Conservation (phyloP, 2,797 vertebrate species). For the Rhinichthys osculus region DNA sequence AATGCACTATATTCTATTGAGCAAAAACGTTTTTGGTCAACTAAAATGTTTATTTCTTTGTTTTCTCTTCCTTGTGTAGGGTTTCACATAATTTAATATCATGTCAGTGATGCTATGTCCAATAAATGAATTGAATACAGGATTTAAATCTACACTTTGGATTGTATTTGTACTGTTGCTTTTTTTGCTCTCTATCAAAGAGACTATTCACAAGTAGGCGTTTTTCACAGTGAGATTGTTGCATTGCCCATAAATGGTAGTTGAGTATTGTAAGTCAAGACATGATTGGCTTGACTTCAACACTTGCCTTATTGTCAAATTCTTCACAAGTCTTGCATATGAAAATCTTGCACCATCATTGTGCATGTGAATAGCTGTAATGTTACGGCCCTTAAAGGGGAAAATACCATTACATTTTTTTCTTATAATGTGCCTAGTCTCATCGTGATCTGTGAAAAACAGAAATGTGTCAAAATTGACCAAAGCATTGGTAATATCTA, state of each 20-base stretch:
- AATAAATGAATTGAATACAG: neutral
- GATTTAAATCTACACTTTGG: neutral
- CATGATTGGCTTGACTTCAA: constrained; percentile 16
- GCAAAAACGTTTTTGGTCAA: neutral
- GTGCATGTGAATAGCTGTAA: neutral
- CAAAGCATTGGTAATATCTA: neutral
- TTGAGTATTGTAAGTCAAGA: constrained; percentile 20
- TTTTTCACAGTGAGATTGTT: constrained; percentile 25
- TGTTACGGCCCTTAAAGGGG: neutral
- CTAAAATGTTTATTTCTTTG: neutral
- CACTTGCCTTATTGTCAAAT: neutral
- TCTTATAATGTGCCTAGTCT: neutral
- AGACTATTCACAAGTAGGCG: constrained; percentile 6
- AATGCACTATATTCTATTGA: neutral
- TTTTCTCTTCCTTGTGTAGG: constrained; percentile 6
- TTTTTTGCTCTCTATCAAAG: constrained; percentile 10
- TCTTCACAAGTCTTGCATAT: neutral
- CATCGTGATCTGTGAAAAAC: neutral
- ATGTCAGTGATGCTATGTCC: constrained; percentile 6
- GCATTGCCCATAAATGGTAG: constrained; percentile 56
- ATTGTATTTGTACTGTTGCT: constrained; percentile 24
- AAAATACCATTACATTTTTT: neutral
- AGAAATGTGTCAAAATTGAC: constrained; percentile 1
- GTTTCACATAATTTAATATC: neutral
- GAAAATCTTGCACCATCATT: neutral